These are phyloP conservation scores for Rhynchopsitta pachyrhyncha DNA, from an alignment of 2,113 vertebrate species.

Conservation along the genomic window DNA sequence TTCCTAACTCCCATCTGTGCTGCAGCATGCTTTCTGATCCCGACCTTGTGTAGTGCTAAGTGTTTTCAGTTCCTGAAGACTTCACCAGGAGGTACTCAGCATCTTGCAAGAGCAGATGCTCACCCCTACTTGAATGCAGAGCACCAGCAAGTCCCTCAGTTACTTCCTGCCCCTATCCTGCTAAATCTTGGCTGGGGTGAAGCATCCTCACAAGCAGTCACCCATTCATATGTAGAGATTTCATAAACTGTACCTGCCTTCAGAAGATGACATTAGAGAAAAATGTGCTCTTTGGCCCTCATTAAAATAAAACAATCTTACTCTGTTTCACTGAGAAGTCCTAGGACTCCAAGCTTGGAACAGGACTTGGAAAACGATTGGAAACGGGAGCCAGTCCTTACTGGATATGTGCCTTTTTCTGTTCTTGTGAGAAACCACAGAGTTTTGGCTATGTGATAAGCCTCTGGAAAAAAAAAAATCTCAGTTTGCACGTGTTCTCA, in stretches of 20 bases:
- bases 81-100: constrained; percentile 41
- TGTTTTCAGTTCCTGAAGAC: constrained; percentile 30
- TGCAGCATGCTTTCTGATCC: constrained; percentile 35
- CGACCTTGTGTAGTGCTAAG: background rate
- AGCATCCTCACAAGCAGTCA: background rate
- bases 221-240: background rate
- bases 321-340: constrained; percentile 49
- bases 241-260: constrained; percentile 18
- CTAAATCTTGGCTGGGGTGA: background rate
- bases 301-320: constrained; percentile 38
- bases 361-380: constrained; percentile 33
- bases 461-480: background rate
- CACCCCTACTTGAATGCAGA: background rate
- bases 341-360: constrained; percentile 41
- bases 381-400: constrained; percentile 32
- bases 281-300: constrained; percentile 34
- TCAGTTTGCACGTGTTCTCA: constrained; percentile 31
- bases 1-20: constrained; percentile 22
- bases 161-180: background rate
- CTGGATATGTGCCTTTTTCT: constrained; percentile 44
- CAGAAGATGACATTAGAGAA: constrained; percentile 15
- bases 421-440: constrained; percentile 50
- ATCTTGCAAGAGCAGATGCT: constrained; percentile 34
- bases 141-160: background rate
- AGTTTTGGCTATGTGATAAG: constrained; percentile 42